Conservation (phyloP, 2,888 invertebrate species). For the Hydroisotoma schaefferi region DNA sequence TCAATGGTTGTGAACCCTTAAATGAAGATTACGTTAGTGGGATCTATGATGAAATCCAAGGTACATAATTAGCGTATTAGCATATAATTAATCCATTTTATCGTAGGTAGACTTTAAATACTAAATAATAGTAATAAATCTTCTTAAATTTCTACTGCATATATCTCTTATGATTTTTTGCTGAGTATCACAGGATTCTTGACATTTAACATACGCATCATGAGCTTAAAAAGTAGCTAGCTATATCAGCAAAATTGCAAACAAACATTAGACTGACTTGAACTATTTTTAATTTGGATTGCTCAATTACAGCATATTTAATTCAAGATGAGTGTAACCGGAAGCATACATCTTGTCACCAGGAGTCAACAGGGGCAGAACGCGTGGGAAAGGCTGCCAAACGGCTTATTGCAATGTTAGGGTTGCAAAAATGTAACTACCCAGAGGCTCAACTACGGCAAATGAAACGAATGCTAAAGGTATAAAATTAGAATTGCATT, state of each 20-base stretch:
- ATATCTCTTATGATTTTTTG: too few relatives aligned
- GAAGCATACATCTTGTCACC: constrained; percentile 7
- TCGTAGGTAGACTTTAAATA: too few relatives aligned
- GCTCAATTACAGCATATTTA: constrained; percentile 9
- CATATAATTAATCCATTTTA: background rate
- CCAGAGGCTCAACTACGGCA: constrained; percentile 9
- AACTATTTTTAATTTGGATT: background rate
- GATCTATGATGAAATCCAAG: constrained; percentile 37
- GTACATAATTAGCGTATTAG: constrained; percentile 12
- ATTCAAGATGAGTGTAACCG: constrained; percentile 1
- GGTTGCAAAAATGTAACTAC: constrained; percentile 5
- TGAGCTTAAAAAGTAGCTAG: too few relatives aligned
- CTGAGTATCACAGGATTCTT: too few relatives aligned
- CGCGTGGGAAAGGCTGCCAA: constrained; percentile 1
- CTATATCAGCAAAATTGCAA: too few relatives aligned
- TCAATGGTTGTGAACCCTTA: constrained; percentile 34
- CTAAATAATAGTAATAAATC: too few relatives aligned
- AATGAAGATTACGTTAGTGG: constrained; percentile 18
- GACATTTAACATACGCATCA: too few relatives aligned
- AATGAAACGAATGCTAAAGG: constrained; percentile 22
- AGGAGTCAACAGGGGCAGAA: too few relatives aligned
- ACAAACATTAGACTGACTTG: background rate
- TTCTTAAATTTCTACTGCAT: too few relatives aligned
- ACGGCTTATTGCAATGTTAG: constrained; percentile 13
- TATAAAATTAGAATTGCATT: too few relatives aligned